phyloP scores from a whole-genome alignment of 2,113 vertebrate species.

The Nannospalax galili region DNA sequence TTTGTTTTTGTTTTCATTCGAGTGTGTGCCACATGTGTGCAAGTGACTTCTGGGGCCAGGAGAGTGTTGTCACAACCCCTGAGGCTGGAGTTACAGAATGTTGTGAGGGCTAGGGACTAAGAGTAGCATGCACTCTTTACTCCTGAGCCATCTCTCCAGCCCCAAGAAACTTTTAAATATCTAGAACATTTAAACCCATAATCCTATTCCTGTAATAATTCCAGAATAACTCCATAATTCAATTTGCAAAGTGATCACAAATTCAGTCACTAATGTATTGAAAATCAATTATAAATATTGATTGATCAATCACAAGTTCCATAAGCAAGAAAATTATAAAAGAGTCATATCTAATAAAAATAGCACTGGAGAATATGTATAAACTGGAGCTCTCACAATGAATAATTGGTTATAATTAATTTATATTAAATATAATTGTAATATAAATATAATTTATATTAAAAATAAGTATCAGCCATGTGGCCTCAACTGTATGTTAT shows the following conservation, averaged over 20 bases:
- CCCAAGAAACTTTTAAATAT: background rate
- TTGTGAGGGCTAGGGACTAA: background rate
- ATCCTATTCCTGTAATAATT: background rate
- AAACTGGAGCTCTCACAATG: background rate
- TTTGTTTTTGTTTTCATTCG: background rate
- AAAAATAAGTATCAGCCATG: background rate
- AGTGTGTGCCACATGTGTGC: background rate
- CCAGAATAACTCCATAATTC: background rate
- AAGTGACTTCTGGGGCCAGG: background rate
- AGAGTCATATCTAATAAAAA: slow-evolving; percentile 28
- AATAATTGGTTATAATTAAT: background rate
- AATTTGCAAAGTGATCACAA: background rate
- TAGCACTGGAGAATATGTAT: background rate
- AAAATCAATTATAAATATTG: background rate
- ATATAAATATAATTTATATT: slow-evolving; percentile 49
- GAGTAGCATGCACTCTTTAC: background rate
- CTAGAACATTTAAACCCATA: background rate
- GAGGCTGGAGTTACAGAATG: background rate
- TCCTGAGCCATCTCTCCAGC: background rate
- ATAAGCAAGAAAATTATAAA: slow-evolving; percentile 18
- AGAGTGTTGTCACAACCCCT: background rate
- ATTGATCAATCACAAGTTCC: background rate
- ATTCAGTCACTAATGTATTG: background rate
- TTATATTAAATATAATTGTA: slow-evolving; percentile 42
- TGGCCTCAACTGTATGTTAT: background rate